phyloP scores from a whole-genome alignment of 2,888 invertebrate species.

The Sycophila texana region DNA sequence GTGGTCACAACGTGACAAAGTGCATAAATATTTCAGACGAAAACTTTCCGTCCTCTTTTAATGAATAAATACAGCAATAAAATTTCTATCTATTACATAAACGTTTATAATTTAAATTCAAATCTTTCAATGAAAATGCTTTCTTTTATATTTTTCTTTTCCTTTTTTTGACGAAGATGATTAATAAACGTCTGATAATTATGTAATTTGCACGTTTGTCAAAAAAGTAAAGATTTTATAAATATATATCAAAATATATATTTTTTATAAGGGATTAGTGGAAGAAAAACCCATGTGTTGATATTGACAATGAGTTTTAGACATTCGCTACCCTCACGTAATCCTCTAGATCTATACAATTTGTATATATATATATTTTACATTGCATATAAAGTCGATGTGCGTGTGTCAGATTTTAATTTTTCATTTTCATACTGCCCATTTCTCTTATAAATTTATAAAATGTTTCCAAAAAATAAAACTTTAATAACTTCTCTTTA shows the following conservation, averaged over 20 bases:
- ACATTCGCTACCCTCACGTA: constrained; percentile 23
- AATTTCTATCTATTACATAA: not conserved
- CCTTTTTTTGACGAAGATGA: constrained; percentile 10
- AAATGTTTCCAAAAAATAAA: constrained; percentile 20
- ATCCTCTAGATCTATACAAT: constrained; percentile 41
- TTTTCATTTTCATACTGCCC: constrained; percentile 53
- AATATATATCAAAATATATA: constrained; percentile 52
- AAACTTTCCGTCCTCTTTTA: constrained; percentile 41
- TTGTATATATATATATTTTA: constrained; percentile 56
- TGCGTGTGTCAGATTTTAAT: constrained; percentile 49
- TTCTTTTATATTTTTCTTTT: constrained; percentile 8
- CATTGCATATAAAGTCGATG: constrained; percentile 46
- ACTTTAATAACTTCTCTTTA: constrained; percentile 22
- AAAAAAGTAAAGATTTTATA: constrained; percentile 63
- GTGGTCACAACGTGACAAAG: constrained; percentile 38
- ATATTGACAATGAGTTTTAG: constrained; percentile 40
- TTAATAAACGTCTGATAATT: constrained; percentile 52
- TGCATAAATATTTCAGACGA: constrained; percentile 35
- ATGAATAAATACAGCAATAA: constrained; percentile 29
- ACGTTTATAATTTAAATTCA: constrained; percentile 17
- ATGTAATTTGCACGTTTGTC: constrained; percentile 59
- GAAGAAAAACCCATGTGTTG: constrained; percentile 25
- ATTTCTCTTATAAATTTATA: constrained; percentile 17
- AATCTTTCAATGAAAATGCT: constrained; percentile 4
- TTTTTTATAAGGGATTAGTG: constrained; percentile 63